phyloP scores from a whole-genome alignment of 2,113 vertebrate genomes.

The Setophaga petechia region DNA sequence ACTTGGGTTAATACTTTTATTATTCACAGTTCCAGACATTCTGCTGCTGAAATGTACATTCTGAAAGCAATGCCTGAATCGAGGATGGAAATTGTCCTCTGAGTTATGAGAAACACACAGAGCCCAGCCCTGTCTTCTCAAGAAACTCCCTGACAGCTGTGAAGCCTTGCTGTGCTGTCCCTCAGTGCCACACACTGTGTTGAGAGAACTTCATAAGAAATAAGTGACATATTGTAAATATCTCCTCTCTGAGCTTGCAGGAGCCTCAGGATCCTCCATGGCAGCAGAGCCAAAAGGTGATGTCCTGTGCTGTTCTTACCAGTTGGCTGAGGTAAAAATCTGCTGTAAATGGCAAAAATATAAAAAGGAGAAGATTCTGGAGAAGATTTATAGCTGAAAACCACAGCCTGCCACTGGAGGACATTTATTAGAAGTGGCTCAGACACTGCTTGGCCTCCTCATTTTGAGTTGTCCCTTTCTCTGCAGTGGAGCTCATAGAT shows the following conservation, averaged over 20 bases:
- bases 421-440: not conserved
- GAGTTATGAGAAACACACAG: not conserved
- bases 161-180: rapidly evolving
- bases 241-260: not conserved
- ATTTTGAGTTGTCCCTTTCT: not conserved
- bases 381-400: not conserved
- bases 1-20: not conserved
- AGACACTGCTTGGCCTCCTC: not conserved
- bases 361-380: not conserved
- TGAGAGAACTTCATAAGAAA: not conserved
- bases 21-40: not conserved
- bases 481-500: not conserved
- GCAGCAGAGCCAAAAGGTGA: not conserved
- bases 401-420: not conserved
- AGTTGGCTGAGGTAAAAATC: not conserved
- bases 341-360: not conserved
- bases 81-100: not conserved
- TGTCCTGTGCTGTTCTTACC: not conserved
- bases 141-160: not conserved
- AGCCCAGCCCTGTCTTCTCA: not conserved
- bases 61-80: not conserved
- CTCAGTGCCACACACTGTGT: rapidly evolving
- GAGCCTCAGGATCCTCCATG: not conserved
- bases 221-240: not conserved
- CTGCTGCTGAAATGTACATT: not conserved